Evolutionary conservation across 2,113 vertebrate genomes (phyloP), one percentile per base, ranked within the genome.

Genomic region (Philantomba maxwellii): DNA sequence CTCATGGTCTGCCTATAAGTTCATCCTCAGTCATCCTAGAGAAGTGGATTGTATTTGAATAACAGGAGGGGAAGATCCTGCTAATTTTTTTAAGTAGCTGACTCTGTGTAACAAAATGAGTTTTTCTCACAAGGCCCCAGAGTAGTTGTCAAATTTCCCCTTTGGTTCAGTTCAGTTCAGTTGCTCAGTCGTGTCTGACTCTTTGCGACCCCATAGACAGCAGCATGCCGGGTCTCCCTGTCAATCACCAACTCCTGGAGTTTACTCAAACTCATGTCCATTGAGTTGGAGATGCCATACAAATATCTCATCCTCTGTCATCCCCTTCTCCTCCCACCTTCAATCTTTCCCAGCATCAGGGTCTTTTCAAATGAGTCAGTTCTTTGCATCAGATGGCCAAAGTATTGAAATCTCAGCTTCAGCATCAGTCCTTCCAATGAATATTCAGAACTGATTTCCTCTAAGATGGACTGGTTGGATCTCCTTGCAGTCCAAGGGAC

Each of bases 151-250:
- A 62, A 19, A n/a, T 81, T 51, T 87, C 39, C 43, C 66, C 47
- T 85, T 94, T 88, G 25, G 12, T 23, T 70, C 66, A 70, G n/a
- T 70, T 70, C n/a, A 70, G 9, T 39, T 70, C 19, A 39, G 66
- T 39, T 5, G 0, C n/a, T 39, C 10, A 70, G 64, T 70, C 4
- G 0, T 36, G n/a, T 70, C 64, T 0, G 2, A 70, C 9, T 70
- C 64, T 66, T 70, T 70, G 66, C 1, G 3, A 70, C 66, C 10
- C 5, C n/a, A 70, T 13, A 23, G n/a, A 70, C 66, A 21, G 66
- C 66, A 70, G 19, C n/a, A 23, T 39, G n/a, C n/a, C 2, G 3
- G 66, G 66, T 10, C n/a, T 70, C 19, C 19, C 66, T 39, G n/a
- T 70, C n/a, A 23, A 39, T 70, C 66, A 70, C n/a, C 66, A 70